Evolutionary conservation across 2,113 vertebrate genomes (phyloP).

Genomic region (Lagenorhynchus albirostris): DNA sequence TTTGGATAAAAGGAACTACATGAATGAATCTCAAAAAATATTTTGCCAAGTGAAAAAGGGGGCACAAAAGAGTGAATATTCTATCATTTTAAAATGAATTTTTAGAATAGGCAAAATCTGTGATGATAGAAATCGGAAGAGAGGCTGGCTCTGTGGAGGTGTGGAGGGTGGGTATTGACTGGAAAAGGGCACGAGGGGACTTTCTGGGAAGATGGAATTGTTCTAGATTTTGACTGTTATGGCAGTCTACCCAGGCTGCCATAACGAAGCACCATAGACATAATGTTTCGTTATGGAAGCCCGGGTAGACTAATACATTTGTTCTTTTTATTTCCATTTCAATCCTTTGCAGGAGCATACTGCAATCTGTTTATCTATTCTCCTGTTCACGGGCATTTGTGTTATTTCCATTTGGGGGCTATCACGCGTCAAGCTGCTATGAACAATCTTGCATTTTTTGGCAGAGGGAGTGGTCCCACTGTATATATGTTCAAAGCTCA

Average conservation of each 20-base stretch:
- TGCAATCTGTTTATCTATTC: accelerated
- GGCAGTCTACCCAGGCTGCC: no score
- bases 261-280: no score
- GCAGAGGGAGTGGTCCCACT: no score
- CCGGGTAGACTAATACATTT: accelerated
- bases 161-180: background rate
- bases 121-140: background rate
- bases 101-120: background rate
- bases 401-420: background rate
- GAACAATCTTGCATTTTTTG: background rate
- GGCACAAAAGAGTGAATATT: background rate
- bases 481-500: background rate
- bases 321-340: background rate
- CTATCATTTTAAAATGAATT: background rate
- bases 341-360: background rate
- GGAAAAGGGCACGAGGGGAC: no score
- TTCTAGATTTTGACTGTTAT: background rate
- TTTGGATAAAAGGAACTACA: background rate
- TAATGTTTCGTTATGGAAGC: background rate
- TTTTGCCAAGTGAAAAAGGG: background rate
- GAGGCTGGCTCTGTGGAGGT: background rate
- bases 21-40: background rate
- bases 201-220: background rate
- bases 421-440: background rate
- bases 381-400: background rate